These are phyloP conservation scores for Achroia grisella DNA, from an alignment of 1,140 invertebrate species.

Conservation along the genomic window DNA sequence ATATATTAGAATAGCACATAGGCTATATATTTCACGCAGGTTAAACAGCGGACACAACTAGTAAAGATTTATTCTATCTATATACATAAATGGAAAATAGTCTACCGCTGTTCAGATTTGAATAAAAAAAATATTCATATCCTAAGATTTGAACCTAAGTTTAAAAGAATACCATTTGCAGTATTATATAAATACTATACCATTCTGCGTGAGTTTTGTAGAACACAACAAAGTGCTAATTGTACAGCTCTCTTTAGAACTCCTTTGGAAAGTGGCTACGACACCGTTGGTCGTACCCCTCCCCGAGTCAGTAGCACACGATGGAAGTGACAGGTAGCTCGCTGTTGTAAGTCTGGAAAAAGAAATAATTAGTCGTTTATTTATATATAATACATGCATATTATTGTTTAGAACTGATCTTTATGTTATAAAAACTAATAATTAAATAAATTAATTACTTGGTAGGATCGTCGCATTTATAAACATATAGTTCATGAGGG, in stretches of 20 bases:
- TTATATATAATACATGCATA: too few relatives aligned
- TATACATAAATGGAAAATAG: slow-evolving; percentile 25
- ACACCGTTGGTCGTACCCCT: slow-evolving; percentile 79
- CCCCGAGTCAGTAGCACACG: slow-evolving; percentile 79
- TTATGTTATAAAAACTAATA: too few relatives aligned
- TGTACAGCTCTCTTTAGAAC: slow-evolving; percentile 88
- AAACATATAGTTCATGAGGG: slow-evolving; percentile 90
- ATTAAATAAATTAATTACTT: slow-evolving; percentile 55
- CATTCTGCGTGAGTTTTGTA: slow-evolving; percentile 96
- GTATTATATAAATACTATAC: slow-evolving; percentile 63
- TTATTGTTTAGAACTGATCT: background rate
- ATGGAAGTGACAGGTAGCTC: slow-evolving; percentile 84
- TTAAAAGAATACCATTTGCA: too few relatives aligned
- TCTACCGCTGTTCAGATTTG: too few relatives aligned
- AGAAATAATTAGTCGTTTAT: background rate
- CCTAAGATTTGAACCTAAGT: too few relatives aligned
- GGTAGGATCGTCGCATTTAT: slow-evolving; percentile 90
- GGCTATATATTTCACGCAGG: too few relatives aligned
- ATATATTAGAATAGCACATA: too few relatives aligned
- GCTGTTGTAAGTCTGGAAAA: slow-evolving; percentile 80
- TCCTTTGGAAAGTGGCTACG: slow-evolving; percentile 82
- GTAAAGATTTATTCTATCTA: too few relatives aligned
- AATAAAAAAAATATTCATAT: too few relatives aligned
- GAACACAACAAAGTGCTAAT: slow-evolving; percentile 91
- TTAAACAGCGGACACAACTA: too few relatives aligned